Base-by-base conservation (phyloP, 2,888 invertebrate genomes). In the Athetis lepigone region DNA sequence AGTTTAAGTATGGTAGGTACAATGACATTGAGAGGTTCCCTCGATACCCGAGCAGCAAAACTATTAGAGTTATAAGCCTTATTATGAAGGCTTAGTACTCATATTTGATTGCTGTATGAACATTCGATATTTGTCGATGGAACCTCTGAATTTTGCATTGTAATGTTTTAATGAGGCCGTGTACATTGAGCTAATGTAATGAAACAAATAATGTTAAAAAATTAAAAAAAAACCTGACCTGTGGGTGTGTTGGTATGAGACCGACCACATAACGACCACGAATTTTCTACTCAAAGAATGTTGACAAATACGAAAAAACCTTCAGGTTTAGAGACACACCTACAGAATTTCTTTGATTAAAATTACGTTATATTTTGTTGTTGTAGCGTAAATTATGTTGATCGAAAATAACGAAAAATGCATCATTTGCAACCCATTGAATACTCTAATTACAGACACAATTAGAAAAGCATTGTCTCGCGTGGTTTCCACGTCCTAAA, bases 101-200 rank as follows among this genome's bases (percentile, higher is more conserved):
- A 33, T 21, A 45, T 33, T 71, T 49, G 13, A 37, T 25, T 19
- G 25, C 33, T 16, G 27, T 27, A 16, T 42, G 37, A 23, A 37
- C 36, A 42, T 19, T 23, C 11, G 18, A 8, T 19, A 7, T 13
- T 33, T 13, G 16, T 9, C 13, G 9, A 27, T 43, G 6, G 36
- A 37, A 23, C 23, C 70, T 70, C 40, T 13, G 21, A 40, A 7
- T 40, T 11, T 42, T 4, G 13, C 19, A 25, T 18, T 65, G 23
- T 16, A n/a, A 16, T 19, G 42, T 40, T 33, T 27, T 36, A 43
- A 36, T 33, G 51, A 70, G 74, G 70, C 71, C 64, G 55, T 52
- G 11, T 25, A 13, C 25, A 50, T 49, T 75, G 55, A 59, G 60
- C 51, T 27, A 33, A 42, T 50, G 64, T 37, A 50, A 66, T n/a